A percentile compares a stretch with the other conserved stretches of the same genome.
Evolutionary conservation across 2,888 invertebrate species (phyloP).

Genomic region (Xestia ashworthii): DNA sequence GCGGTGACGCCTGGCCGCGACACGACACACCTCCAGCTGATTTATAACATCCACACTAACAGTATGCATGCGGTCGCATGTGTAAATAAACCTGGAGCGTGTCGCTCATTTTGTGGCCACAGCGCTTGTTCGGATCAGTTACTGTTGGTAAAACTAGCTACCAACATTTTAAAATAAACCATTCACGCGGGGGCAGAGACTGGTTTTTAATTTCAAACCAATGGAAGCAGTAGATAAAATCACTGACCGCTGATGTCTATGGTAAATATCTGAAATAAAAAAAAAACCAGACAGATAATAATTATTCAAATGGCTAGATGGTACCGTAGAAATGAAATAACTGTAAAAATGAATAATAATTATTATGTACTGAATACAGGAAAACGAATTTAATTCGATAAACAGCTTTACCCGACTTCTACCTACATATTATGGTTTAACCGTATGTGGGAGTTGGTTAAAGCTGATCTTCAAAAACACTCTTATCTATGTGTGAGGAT

Average conservation of each 20-base stretch:
- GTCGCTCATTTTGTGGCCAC: constrained; percentile 33
- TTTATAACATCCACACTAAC: constrained; percentile 48
- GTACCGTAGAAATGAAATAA: neutral
- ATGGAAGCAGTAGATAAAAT: too few relatives aligned
- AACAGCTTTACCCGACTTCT: neutral
- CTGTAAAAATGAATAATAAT: neutral
- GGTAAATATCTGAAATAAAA: neutral
- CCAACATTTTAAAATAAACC: neutral
- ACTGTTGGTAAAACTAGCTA: neutral
- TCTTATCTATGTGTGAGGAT: neutral
- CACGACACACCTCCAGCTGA: constrained; percentile 23
- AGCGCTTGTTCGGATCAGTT: neutral
- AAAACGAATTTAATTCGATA: neutral
- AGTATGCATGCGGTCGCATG: constrained; percentile 30
- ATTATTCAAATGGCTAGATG: neutral
- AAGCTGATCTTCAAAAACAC: constrained; percentile 7
- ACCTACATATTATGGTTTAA: neutral
- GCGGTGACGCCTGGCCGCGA: neutral
- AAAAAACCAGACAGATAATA: neutral
- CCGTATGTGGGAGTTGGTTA: too few relatives aligned
- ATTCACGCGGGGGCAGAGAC: neutral
- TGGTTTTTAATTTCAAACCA: neutral
- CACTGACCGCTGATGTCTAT: neutral
- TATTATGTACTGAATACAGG: neutral
- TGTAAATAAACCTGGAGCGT: constrained; percentile 25